Evolutionary conservation across 2,113 vertebrate species (phyloP).

Genomic region (Halcyon malimbica): DNA sequence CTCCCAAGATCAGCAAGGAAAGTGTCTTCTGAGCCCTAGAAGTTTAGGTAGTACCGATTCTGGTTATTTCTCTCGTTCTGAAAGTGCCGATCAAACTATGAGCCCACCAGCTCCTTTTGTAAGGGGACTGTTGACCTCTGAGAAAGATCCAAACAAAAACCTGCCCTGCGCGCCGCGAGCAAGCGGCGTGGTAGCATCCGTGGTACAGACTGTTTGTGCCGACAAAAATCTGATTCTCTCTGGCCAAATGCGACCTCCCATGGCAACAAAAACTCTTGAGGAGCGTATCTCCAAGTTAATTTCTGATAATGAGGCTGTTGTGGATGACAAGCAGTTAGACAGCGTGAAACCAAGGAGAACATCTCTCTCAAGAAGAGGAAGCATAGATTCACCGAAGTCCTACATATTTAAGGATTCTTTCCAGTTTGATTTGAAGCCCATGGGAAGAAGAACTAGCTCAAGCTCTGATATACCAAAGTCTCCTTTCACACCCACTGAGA

Average conservation of each 20-base stretch:
- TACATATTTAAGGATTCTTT: conserved; percentile 99
- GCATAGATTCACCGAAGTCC: conserved; percentile 97
- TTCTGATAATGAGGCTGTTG: conserved; percentile 96
- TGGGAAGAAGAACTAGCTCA: conserved; percentile 93
- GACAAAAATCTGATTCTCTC: conserved; percentile 77
- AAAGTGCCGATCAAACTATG: conserved; percentile 95
- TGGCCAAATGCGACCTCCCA: conserved; percentile 89
- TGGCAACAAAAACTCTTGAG: conserved; percentile 93
- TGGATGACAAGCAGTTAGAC: conserved; percentile 96
- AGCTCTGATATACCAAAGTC: conserved; percentile 99
- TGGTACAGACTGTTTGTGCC: conserved; percentile 76
- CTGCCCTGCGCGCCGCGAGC: conserved; percentile 51
- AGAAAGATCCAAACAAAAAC: conserved; percentile 83
- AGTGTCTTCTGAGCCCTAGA: conserved; percentile 91
- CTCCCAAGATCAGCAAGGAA: conserved; percentile 91
- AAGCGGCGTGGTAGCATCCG: conserved; percentile 71
- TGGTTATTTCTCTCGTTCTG: conserved; percentile 96
- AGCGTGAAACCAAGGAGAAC: conserved; percentile 98
- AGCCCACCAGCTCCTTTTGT: conserved; percentile 90
- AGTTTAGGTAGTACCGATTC: conserved; percentile 98
- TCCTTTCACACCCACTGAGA: conserved; percentile 96
- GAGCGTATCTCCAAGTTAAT: conserved; percentile 97
- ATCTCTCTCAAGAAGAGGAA: conserved; percentile 94
- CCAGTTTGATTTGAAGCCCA: conserved; percentile 97
- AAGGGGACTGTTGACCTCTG: conserved; percentile 82